Conservation (phyloP, 2,797 vertebrate species). For the Danio albolineatus region DNA sequence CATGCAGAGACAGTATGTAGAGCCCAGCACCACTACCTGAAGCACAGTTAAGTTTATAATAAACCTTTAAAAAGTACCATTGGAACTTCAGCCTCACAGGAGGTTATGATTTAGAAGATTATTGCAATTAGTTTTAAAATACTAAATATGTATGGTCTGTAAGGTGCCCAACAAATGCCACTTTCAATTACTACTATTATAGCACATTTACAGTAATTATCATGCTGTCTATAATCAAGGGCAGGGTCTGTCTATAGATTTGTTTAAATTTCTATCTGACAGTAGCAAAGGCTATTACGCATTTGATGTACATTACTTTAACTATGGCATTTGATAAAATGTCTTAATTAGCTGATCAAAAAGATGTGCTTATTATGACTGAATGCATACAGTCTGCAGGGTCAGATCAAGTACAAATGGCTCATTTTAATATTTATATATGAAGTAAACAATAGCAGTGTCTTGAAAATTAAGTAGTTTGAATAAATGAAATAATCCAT, state of each 20-base stretch:
- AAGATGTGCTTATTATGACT: neutral
- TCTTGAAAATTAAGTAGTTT: neutral
- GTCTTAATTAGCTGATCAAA: neutral
- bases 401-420: neutral
- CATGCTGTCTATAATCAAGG: too few relatives aligned
- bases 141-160: neutral
- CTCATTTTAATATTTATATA: neutral
- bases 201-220: neutral
- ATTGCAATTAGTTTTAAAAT: neutral
- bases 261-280: neutral
- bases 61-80: neutral
- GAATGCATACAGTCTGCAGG: too few relatives aligned
- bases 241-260: neutral
- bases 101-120: neutral
- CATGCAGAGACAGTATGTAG: conserved; percentile 8
- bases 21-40: neutral
- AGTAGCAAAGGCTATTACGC: neutral
- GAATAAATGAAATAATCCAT: conserved; percentile 8
- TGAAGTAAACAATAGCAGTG: neutral
- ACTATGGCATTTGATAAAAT: neutral
- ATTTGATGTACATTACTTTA: neutral
- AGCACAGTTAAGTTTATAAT: neutral
- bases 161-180: neutral
- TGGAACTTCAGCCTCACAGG: neutral
- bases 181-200: neutral